Conservation (phyloP, 2,888 invertebrate species). For the Noctua pronuba region DNA sequence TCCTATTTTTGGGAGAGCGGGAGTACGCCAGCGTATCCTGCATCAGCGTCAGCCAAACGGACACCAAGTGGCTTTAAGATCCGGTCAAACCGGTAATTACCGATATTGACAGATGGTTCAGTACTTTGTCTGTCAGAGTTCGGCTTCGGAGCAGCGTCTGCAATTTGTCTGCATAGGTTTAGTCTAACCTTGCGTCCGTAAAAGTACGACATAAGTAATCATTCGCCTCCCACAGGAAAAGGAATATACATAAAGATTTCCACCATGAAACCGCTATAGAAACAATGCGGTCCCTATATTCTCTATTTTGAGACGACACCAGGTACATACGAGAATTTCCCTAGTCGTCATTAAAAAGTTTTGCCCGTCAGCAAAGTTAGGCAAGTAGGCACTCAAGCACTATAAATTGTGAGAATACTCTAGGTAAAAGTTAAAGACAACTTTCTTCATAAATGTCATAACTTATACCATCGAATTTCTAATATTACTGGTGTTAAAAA, state of each 20-base stretch:
- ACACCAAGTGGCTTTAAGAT: neutral
- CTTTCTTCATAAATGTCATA: constrained; percentile 1
- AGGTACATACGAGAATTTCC: neutral
- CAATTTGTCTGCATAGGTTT: neutral
- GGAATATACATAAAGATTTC: neutral
- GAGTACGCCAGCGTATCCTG: neutral
- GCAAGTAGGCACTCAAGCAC: neutral
- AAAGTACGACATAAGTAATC: neutral
- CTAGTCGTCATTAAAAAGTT: neutral
- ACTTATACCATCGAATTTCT: constrained; percentile 8
- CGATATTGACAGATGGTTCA: too few relatives aligned
- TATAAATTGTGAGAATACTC: neutral
- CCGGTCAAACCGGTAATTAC: neutral
- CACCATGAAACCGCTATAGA: neutral
- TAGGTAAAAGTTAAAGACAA: neutral
- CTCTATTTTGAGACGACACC: neutral
- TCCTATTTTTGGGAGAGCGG: neutral
- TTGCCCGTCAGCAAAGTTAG: neutral
- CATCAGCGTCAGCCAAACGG: neutral
- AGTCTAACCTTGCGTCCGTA: neutral
- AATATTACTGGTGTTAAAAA: constrained; percentile 18
- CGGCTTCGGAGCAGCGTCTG: neutral
- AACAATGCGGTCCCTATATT: neutral
- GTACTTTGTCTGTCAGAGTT: neutral
- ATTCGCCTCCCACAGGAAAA: neutral